Percentiles rank a stretch among this genome's conserved stretches.
Conservation (phyloP, 2,797 vertebrate genomes). For the Lacerta viridis region DNA sequence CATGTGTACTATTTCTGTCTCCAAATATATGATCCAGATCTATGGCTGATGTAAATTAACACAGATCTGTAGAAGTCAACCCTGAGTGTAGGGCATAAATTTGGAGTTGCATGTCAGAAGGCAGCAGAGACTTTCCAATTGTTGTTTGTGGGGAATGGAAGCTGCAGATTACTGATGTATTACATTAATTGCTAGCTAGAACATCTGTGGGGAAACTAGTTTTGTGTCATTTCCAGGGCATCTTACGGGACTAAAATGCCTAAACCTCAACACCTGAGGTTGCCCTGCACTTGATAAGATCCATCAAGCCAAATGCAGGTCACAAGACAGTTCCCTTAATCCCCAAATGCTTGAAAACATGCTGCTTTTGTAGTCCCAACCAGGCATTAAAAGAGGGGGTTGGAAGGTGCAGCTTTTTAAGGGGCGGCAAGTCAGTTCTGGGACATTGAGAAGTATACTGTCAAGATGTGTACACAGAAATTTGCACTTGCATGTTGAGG, state of each 20-base stretch:
- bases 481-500: no score
- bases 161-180: background rate
- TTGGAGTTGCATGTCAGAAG: background rate
- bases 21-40: background rate
- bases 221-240: background rate
- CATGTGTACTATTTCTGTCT: slow-evolving; percentile 36
- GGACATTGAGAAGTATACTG: background rate
- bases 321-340: background rate
- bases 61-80: slow-evolving; percentile 9
- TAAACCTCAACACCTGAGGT: background rate
- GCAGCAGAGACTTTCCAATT: background rate
- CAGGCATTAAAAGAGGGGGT: background rate
- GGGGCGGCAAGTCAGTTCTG: background rate
- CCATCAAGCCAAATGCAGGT: background rate
- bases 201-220: background rate
- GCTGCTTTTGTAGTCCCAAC: background rate
- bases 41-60: slow-evolving; percentile 19
- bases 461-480: background rate
- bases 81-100: background rate
- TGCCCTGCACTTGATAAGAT: background rate
- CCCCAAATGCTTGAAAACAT: no score
- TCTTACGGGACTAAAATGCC: background rate
- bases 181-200: background rate
- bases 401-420: background rate
- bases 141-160: background rate